These are phyloP conservation scores for Prosapia bicincta DNA, from an alignment of 2,888 invertebrate species.

Conservation along the genomic window DNA sequence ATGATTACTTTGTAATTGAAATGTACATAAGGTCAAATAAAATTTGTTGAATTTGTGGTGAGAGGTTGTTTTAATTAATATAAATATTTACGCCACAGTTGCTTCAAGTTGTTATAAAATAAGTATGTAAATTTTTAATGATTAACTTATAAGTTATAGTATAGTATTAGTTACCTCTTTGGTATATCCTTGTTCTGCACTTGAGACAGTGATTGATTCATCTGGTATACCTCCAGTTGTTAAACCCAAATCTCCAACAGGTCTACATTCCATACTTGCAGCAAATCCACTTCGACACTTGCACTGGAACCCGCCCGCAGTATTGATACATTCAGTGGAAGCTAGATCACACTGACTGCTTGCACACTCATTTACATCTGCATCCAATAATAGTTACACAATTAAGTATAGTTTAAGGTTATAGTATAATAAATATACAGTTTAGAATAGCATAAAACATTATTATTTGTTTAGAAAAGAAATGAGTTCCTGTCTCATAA, in stretches of 20 bases:
- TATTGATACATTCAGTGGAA: slow-evolving; percentile 87
- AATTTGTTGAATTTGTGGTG: too few species aligned
- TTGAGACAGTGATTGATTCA: slow-evolving; percentile 81
- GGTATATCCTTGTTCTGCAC: slow-evolving; percentile 75
- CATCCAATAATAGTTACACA: neutral
- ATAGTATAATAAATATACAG: too few species aligned
- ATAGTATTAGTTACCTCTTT: slow-evolving; percentile 59
- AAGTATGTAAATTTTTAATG: too few species aligned
- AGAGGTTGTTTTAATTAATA: too few species aligned
- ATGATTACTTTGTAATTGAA: too few species aligned
- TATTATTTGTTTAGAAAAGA: too few species aligned
- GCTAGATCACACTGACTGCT: slow-evolving; percentile 86
- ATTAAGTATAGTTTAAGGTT: neutral
- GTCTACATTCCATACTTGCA: slow-evolving; percentile 83
- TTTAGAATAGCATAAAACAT: too few species aligned
- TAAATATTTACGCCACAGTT: too few species aligned
- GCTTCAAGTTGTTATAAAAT: too few species aligned
- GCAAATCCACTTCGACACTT: slow-evolving; percentile 81
- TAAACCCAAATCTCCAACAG: slow-evolving; percentile 83
- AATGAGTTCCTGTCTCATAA: too few species aligned
- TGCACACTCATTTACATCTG: slow-evolving; percentile 85
- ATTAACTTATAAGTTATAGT: too few species aligned
- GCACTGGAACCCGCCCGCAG: slow-evolving; percentile 84
- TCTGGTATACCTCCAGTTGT: slow-evolving; percentile 88
- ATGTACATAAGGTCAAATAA: too few species aligned